Evolutionary conservation across 2,888 invertebrate genomes (phyloP).

Genomic region (Parthenolecanium corni): DNA sequence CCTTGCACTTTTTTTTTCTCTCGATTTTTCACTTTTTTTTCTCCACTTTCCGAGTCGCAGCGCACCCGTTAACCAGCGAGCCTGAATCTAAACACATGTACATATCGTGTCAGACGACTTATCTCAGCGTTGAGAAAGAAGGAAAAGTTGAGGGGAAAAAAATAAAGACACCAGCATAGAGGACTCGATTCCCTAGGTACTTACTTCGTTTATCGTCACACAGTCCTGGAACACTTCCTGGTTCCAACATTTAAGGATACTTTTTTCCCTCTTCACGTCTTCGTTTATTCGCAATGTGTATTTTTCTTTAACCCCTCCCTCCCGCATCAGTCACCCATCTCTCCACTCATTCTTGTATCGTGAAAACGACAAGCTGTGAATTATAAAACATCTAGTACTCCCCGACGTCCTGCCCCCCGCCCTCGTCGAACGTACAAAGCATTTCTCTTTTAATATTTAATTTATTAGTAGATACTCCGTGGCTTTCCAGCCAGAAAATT

Average conservation of each 20-base stretch:
- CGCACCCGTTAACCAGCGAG: neutral
- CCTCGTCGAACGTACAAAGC: neutral
- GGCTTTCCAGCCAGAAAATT: too few species aligned
- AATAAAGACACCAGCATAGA: conserved; percentile 1
- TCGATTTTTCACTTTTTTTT: neutral
- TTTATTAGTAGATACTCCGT: neutral
- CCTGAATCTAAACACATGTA: conserved; percentile 10
- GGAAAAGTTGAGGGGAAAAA: conserved; percentile 1
- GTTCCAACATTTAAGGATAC: conserved; percentile 8
- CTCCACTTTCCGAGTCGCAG: neutral
- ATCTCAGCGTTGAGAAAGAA: neutral
- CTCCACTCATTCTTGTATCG: too few species aligned
- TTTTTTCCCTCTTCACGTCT: neutral
- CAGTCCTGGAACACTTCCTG: conserved; percentile 15
- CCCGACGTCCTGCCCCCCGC: too few species aligned
- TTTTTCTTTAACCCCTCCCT: too few species aligned
- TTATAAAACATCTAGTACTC: conserved; percentile 12
- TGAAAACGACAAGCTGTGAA: conserved; percentile 8
- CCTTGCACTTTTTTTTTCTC: neutral
- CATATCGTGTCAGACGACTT: conserved; percentile 16
- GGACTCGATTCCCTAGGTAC: conserved; percentile 10
- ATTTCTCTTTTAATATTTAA: neutral
- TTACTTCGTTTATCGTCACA: conserved; percentile 16
- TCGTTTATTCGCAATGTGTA: neutral
- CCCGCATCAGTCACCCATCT: too few species aligned